Base-by-base conservation (phyloP, 2,888 invertebrate genomes). In the Nomada ruficornis region DNA sequence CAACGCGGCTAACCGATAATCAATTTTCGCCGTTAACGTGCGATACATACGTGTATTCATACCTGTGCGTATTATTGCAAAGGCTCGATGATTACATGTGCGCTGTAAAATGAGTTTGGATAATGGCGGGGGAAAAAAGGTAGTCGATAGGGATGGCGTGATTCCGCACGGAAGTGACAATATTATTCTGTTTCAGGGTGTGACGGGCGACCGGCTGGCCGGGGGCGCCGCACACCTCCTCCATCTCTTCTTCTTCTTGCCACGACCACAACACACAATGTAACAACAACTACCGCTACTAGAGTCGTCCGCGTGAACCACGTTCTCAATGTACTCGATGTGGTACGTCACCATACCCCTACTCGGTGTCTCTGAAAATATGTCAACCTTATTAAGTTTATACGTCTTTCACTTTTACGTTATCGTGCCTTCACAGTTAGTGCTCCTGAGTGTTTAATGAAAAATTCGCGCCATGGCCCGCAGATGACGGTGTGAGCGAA, bases 181-280 rank as follows among this genome's bases (percentile, higher is more conserved):
- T 92, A 85, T 91, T 93, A 91, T 93, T 93, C 90, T 93, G 93
- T 93, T 93, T 93, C 93, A 93, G 93, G 93, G 93, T 93, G 93
- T 93, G 93, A 93, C 92, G 91, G 92, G 93, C 93, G 93, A 93
- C 93, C 93, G 93, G 93, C 93, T 93, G 93, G 93, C 93, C 93
- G 93, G 93, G 93, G 92, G 91, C 93, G 93, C 93, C 93, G 93
- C 93, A 93, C 93, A 93, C 93, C 93, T 93, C 93, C 93, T 93
- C 90, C 92, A 91, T 86, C 91, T 90, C 91, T 91, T 92, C 92
- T 92, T 92, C 92, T 92, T 92, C 93, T 93, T 93, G 92, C 92
- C 91, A 91, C 91, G 92, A 92, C 92, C 91, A 91, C 93, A 93
- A 92, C 92, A 92, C 93, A 92, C 92, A 91, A 93, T 93, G 93